phyloP scores from a whole-genome alignment of 2,888 invertebrate genomes.

The Abrostola triplasia region DNA sequence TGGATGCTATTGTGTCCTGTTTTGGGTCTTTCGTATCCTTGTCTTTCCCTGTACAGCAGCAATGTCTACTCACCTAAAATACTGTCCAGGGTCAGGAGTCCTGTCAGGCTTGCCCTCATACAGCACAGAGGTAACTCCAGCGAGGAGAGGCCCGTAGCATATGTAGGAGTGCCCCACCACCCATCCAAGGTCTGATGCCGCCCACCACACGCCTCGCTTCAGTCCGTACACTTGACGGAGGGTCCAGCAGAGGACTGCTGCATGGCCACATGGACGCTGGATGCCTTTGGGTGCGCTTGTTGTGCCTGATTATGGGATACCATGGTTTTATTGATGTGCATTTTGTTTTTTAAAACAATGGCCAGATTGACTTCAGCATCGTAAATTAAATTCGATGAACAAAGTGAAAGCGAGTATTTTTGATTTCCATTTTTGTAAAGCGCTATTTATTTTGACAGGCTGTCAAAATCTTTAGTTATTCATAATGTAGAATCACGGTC shows the following conservation, averaged over 20 bases:
- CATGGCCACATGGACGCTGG: slow-evolving; percentile 95
- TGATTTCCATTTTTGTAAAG: no score
- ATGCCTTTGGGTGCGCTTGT: slow-evolving; percentile 90
- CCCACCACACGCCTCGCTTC: slow-evolving; percentile 95
- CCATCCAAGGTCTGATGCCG: slow-evolving; percentile 96
- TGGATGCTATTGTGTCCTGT: no score
- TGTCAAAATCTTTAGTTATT: no score
- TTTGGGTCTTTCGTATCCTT: no score
- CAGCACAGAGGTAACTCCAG: slow-evolving; percentile 94
- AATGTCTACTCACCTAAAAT: slow-evolving; percentile 91
- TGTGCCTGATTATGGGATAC: slow-evolving; percentile 73
- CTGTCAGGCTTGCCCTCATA: slow-evolving; percentile 98
- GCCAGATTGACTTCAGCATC: no score
- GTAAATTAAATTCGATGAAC: no score
- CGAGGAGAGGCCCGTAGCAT: slow-evolving; percentile 95
- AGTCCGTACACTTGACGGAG: slow-evolving; percentile 95
- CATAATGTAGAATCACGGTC: no score
- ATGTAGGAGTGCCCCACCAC: slow-evolving; percentile 98
- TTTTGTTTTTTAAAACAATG: not conserved
- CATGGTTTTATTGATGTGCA: not conserved
- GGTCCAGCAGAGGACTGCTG: slow-evolving; percentile 95
- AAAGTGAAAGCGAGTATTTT: no score
- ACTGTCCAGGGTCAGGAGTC: slow-evolving; percentile 97
- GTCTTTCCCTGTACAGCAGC: not conserved
- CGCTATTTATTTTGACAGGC: no score